Base-by-base conservation (phyloP, 2,797 vertebrate genomes). In the Ptychadena robeensis region DNA sequence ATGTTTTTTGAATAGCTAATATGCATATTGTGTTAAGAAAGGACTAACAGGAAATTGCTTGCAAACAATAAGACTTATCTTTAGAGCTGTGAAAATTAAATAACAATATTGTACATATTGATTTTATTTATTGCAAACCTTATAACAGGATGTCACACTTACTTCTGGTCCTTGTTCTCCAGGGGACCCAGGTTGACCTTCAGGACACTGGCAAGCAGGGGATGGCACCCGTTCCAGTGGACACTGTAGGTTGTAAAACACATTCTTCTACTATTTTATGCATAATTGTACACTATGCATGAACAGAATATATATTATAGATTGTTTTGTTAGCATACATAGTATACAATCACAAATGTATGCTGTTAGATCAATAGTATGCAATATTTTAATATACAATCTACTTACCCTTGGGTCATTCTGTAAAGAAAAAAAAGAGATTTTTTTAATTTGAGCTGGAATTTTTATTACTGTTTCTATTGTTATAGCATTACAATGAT, bases 381-480 rank as follows among this genome's bases (percentile, higher is more conserved):
- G 7, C 15, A 27, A 6, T 32, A 9, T 35, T 35, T 35, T 10
- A 2, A 32, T 18, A 69, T 68, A 37, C 9, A 35, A 9, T 65
- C 12, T 68, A 84, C 94, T 91, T 87, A 95, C 94, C 93, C 94
- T 92, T 48, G 94, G 93, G 88, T 95, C 94, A 80, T 95, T 91
- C 94, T 95, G 89, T 14, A 25, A 14, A 44, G 69, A 53, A 32
- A 64, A 61, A 44, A 34, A 30, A 37, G 65, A 10, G 40, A 64
- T n/a, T 34, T 82, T 66, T 34, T 59, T 57, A 27, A 66, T 15
- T 40, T 65, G 5, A 37, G 11, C 1, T 22, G 44, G 44, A n/a
- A n/a, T 53, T n/a, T 53, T 22, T 38, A 10, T 38, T 53, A 18
- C 22, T 53, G 10, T 53, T 22, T 53, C 15, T 22, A 22, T 53